phyloP scores from a whole-genome alignment of 2,113 vertebrate genomes.

The Ciconia maguari region DNA sequence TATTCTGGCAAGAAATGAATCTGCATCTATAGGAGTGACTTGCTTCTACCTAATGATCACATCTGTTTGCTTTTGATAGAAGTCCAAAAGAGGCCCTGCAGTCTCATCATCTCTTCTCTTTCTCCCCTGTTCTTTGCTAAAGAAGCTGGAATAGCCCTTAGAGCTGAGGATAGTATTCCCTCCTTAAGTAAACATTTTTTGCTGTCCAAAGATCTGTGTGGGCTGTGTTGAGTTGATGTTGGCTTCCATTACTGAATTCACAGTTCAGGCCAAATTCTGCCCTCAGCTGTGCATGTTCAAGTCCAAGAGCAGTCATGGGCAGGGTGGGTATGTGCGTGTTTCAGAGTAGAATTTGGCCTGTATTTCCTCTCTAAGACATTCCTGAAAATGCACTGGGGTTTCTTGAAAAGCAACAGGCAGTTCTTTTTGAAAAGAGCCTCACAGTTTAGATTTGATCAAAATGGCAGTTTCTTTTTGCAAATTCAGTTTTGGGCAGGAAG shows the following conservation, averaged over 20 bases:
- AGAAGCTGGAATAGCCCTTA: conserved; percentile 13
- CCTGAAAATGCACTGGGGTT: background rate
- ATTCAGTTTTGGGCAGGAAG: background rate
- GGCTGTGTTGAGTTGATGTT: conserved; percentile 35
- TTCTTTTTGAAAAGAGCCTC: background rate
- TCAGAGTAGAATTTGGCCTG: background rate
- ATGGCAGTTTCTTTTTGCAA: background rate
- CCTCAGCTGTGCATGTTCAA: background rate
- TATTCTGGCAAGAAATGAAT: background rate
- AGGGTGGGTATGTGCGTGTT: background rate
- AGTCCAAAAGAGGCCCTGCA: background rate
- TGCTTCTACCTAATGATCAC: background rate
- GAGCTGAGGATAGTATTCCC: background rate
- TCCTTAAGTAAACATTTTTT: background rate
- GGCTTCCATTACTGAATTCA: conserved; percentile 11
- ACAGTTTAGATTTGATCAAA: background rate
- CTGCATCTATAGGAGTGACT: background rate
- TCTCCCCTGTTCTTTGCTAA: background rate
- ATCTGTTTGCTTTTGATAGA: background rate
- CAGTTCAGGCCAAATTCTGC: background rate
- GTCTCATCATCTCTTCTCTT: background rate
- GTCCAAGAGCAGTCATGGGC: background rate
- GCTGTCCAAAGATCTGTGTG: conserved; percentile 17
- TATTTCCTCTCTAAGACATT: background rate
- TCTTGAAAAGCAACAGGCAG: background rate